Conservation (phyloP, 2,113 vertebrate species). For the Apistogramma diplotaenia region DNA sequence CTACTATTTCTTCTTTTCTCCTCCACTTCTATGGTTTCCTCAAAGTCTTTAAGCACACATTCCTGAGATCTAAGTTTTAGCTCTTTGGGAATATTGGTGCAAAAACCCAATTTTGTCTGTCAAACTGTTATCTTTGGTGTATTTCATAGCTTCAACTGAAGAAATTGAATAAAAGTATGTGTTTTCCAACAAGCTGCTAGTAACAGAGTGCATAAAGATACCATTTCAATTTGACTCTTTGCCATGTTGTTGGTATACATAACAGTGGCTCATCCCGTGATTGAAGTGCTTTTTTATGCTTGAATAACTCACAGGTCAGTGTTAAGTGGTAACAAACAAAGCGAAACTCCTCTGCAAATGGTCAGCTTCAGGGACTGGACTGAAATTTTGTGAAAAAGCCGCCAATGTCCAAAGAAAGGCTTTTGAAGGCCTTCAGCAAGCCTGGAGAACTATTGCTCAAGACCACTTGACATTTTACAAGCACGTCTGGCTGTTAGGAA, state of each 20-base stretch:
- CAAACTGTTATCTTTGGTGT: neutral
- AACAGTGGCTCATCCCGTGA: neutral
- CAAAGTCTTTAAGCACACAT: fast-evolving
- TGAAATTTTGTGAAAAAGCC: too few species aligned
- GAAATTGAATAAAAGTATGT: neutral
- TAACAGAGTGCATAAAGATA: neutral
- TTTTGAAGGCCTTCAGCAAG: too few species aligned
- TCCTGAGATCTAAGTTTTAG: too few species aligned
- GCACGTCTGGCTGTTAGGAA: neutral
- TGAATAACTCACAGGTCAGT: too few species aligned
- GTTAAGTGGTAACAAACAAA: too few species aligned
- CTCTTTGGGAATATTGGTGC: neutral
- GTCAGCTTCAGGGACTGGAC: too few species aligned
- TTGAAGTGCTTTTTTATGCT: too few species aligned
- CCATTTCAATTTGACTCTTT: neutral
- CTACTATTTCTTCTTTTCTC: neutral
- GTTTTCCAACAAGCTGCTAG: neutral
- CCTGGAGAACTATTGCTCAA: neutral
- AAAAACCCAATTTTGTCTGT: neutral
- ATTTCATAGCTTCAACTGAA: neutral
- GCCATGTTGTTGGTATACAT: neutral
- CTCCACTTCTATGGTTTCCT: neutral
- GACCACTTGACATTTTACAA: neutral
- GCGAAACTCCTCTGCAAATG: too few species aligned
- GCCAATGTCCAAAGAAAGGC: too few species aligned